Evolutionary conservation across 1,140 invertebrate species (phyloP).

Genomic region (Heliothis virescens): DNA sequence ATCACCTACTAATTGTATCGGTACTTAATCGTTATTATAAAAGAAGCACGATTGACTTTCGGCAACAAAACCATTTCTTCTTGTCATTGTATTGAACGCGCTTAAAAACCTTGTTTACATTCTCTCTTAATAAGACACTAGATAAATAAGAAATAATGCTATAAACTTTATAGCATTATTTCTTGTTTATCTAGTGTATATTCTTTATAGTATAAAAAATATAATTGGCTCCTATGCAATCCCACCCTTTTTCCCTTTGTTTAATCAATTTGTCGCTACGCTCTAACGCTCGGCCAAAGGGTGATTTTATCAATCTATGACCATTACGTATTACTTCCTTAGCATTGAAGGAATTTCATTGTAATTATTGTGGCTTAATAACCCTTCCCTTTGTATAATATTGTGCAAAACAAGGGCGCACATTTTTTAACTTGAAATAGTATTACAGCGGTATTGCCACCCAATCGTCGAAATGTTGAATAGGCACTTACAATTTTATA

Average conservation of each 20-base stretch:
- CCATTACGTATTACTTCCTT: conserved; percentile 16
- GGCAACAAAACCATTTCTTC: too few species aligned
- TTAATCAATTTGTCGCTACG: conserved; percentile 36
- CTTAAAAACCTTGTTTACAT: background rate
- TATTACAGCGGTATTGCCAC: too few species aligned
- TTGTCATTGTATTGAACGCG: background rate
- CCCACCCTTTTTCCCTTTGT: conserved; percentile 25
- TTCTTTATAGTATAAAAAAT: too few species aligned
- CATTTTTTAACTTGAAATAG: too few species aligned
- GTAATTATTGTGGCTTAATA: conserved; percentile 1
- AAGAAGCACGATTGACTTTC: too few species aligned
- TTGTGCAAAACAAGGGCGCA: background rate
- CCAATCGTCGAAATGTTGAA: too few species aligned
- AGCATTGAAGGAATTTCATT: background rate
- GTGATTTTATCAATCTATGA: conserved; percentile 40
- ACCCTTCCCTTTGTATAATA: background rate
- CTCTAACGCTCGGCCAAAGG: conserved; percentile 16
- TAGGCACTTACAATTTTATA: too few species aligned
- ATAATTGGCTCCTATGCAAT: background rate
- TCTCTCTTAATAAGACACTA: background rate
- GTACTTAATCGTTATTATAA: too few species aligned
- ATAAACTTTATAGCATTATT: too few species aligned
- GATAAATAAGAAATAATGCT: background rate
- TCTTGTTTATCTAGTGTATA: too few species aligned
- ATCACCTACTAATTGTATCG: too few species aligned